phyloP scores from a whole-genome alignment of 2,888 invertebrate genomes.

The Lepidochrysops patricia region DNA sequence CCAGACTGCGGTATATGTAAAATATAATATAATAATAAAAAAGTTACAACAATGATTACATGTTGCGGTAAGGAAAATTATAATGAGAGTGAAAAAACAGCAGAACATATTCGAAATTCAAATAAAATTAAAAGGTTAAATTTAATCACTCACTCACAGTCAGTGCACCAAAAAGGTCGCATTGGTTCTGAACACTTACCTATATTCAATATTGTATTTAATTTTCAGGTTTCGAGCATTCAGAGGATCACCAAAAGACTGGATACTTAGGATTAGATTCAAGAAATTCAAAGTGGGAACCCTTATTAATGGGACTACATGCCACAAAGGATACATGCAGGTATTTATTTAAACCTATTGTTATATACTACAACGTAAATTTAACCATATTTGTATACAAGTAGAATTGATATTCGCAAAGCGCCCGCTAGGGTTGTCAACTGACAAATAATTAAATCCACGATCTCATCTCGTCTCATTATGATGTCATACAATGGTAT shows the following conservation, averaged over 20 bases:
- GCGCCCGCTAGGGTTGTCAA: not conserved
- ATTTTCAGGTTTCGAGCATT: slow-evolving; percentile 85
- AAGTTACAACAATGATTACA: too few species aligned
- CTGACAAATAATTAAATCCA: not conserved
- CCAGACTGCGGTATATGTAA: too few species aligned
- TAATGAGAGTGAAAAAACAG: too few species aligned
- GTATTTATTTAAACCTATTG: slow-evolving; percentile 61
- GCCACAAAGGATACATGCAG: slow-evolving; percentile 92
- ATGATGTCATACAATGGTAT: not conserved
- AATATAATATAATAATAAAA: too few species aligned
- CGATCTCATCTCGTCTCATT: not conserved
- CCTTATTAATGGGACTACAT: slow-evolving; percentile 89
- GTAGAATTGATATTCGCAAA: not conserved
- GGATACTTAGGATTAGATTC: slow-evolving; percentile 91
- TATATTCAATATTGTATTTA: slow-evolving; percentile 6
- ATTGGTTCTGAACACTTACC: too few species aligned
- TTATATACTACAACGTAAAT: not conserved
- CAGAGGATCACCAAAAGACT: slow-evolving; percentile 90
- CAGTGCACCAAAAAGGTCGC: too few species aligned
- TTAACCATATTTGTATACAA: not conserved
- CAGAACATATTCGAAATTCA: too few species aligned
- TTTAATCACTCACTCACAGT: too few species aligned
- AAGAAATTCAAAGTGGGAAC: slow-evolving; percentile 95
- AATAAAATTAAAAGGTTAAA: too few species aligned
- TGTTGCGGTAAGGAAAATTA: too few species aligned